These are phyloP conservation scores for Zophobas atratus DNA, from an alignment of 1,140 invertebrate genomes.

Conservation along the genomic window DNA sequence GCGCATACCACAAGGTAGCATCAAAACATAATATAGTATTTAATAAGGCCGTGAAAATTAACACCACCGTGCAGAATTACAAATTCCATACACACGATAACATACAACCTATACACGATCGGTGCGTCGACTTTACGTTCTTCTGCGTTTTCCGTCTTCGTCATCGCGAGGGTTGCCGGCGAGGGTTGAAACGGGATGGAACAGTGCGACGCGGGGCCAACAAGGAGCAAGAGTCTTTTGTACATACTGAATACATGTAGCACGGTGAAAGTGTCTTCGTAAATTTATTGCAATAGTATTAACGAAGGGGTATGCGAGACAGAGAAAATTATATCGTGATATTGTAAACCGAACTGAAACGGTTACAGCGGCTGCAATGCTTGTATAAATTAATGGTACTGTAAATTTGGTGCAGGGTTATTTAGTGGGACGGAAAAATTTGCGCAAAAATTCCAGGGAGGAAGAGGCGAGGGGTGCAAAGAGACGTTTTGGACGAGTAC, in stretches of 20 bases:
- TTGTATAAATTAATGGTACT: conserved; percentile 60
- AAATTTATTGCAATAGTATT: conserved; percentile 62
- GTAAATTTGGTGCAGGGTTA: conserved; percentile 52
- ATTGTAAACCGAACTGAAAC: conserved; percentile 53
- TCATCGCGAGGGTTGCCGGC: background rate
- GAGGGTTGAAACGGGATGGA: conserved; percentile 38
- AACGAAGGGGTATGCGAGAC: conserved; percentile 54
- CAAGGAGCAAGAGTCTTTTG: conserved; percentile 41
- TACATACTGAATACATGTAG: conserved; percentile 54
- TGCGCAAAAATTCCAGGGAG: conserved; percentile 20
- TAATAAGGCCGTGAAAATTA: conserved; percentile 66
- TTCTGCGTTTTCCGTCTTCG: conserved; percentile 20
- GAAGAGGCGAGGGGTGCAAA: too few species aligned
- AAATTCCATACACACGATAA: conserved; percentile 65
- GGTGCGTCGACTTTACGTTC: conserved; percentile 7
- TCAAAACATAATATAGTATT: conserved; percentile 67
- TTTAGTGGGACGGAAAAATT: conserved; percentile 1
- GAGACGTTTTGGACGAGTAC: too few species aligned
- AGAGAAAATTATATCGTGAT: conserved; percentile 57
- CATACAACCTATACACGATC: conserved; percentile 57
- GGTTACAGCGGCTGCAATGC: conserved; percentile 56
- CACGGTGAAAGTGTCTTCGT: conserved; percentile 60
- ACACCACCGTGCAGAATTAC: conserved; percentile 64
- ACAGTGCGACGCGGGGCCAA: conserved; percentile 20
- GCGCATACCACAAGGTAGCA: conserved; percentile 62